Evolutionary conservation across 2,797 vertebrate genomes (phyloP), one percentile per base, ranked within the genome.

Genomic region (Gallinago stenura): DNA sequence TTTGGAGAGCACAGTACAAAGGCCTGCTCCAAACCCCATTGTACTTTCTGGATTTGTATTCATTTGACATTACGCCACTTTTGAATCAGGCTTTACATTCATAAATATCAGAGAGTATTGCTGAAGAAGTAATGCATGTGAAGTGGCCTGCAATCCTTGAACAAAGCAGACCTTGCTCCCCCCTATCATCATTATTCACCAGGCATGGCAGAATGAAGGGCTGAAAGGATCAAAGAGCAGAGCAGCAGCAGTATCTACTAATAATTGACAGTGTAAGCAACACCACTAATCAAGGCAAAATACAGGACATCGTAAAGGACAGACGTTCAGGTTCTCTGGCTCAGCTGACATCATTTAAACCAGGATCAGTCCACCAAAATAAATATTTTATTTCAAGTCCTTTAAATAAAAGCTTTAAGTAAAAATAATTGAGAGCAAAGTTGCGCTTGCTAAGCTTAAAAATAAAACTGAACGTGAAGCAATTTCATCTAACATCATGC

Each of bases 141-240:
- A 88, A 94, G 90, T 76, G 87, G 70, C 35, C 73, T 73, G 48
- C 66, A 90, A 81, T 88, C 66, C 87, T 45, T 72, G 89, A 93
- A 89, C 66, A 92, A 94, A 91, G 70, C 72, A 86, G 91, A 94
- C 85, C 89, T 89, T 88, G 48, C 62, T 95, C 71, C 31, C 85
- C 78, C 56, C 56, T 39, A 78, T 80, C 77, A 88, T 79, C 90
- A 93, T 96, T 86, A 96, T 70, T 96, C 96, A 91, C 73, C 50
- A 79, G 46, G 15, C 77, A 30, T 66, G 85, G 87, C 93, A 96
- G 83, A 83, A 90, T 86, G 85, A 91, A 95, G 87, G 80, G 73
- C 85, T 94, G 89, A 95, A 91, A 96, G 89, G 95, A 96, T 93
- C 93, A 93, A 93, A 95, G 96, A 90, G 87, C 89, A 93, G 87